These are phyloP conservation scores for Beaufortia kweichowensis DNA, from an alignment of 2,113 vertebrate genomes.

Conservation along the genomic window DNA sequence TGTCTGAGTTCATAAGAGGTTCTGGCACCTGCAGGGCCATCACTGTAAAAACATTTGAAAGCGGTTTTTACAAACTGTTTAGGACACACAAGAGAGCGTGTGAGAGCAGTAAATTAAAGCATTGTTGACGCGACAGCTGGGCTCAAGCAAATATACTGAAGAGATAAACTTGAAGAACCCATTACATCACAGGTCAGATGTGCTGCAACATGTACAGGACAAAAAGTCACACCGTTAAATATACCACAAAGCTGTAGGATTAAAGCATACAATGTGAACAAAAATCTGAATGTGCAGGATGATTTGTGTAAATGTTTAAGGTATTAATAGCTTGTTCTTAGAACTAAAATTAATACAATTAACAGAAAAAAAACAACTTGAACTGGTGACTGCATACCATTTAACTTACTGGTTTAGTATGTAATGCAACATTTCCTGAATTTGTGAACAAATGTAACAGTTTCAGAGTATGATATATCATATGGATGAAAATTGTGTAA, in stretches of 20 bases:
- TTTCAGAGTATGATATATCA: no score
- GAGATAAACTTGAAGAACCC: background rate
- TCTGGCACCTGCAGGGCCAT: slow-evolving; percentile 8
- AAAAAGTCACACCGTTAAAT: background rate
- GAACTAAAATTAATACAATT: no score
- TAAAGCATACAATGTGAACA: background rate
- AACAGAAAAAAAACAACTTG: no score
- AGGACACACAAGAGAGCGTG: slow-evolving; percentile 17
- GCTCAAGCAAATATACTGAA: background rate
- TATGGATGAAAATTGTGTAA: background rate
- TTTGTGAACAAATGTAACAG: no score
- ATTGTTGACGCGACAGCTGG: slow-evolving; percentile 6
- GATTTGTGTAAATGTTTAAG: background rate
- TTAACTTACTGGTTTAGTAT: no score
- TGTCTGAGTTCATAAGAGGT: slow-evolving; percentile 1
- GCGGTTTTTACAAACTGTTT: background rate
- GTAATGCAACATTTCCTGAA: no score
- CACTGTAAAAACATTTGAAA: slow-evolving; percentile 29
- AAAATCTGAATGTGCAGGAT: background rate
- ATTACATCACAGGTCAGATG: background rate
- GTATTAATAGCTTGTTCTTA: no score
- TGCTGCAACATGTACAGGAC: background rate
- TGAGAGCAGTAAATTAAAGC: slow-evolving; percentile 21
- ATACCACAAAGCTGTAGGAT: background rate
- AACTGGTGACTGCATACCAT: no score